Evolutionary conservation across 2,888 invertebrate species (phyloP), one percentile per base, ranked within the genome.

Genomic region (Polietes domitor): DNA sequence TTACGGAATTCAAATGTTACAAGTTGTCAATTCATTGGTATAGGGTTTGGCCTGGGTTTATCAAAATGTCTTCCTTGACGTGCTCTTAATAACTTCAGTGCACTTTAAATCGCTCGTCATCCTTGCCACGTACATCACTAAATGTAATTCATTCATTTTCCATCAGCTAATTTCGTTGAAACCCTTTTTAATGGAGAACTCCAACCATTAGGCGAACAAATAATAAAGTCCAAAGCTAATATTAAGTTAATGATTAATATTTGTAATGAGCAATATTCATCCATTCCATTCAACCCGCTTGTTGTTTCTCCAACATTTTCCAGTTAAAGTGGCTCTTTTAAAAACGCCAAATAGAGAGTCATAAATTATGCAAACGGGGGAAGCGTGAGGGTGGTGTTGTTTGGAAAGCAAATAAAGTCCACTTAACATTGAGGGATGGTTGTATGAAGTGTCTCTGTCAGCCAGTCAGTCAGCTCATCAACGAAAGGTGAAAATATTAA

Each of bases 401-500:
- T 47, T 47, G 50, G 2, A 10, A 17, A 15, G 3, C 41, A 53
- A 65, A 21, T 17, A 73, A 53, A 41, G 37, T 19, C n/a, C 10
- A 70, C 68, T 77, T 68, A 68, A 21, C 10, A 72, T 73, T 65
- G 32, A 53, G 3, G 28, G 19, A n/a, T 17, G 26, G 55, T 12
- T 2, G 41, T 7, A 10, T 2, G 17, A 28, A 41, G 21, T 43
- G 5, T 1, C 2, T 32, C 0, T 70, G 7, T 6, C 32, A 24
- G 61, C 19, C n/a, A 47, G 24, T 47, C 43, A 12, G 12, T 77
- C 32, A 24, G 53, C 32, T 50, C 71, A 55, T 15, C 41, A 24
- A 17, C n/a, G 32, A 63, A 76, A 77, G 70, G 76, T 76, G 71
- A 47, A 80, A 76, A 72, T 80, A 80, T 72, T 76, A 80, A 76